Evolutionary conservation across 1,140 invertebrate genomes (phyloP).

Genomic region (Drosophila truncata): DNA sequence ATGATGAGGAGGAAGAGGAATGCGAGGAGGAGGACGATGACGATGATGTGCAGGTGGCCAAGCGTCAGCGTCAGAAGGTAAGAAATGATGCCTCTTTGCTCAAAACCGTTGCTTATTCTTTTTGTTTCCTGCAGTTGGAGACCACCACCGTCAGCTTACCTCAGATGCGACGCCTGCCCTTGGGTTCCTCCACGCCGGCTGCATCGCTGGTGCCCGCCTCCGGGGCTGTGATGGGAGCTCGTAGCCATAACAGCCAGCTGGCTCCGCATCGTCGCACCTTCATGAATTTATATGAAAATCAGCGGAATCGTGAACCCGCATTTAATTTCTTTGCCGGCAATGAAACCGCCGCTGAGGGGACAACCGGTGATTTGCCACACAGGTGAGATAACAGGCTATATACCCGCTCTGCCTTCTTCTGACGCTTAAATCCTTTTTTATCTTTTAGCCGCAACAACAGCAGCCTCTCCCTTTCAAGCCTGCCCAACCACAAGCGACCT

Average conservation of each 20-base stretch:
- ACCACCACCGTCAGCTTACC: slow-evolving; percentile 34
- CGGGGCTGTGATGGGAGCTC: slow-evolving; percentile 15
- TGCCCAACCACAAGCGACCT: slow-evolving; percentile 51
- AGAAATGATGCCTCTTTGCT: too few species aligned
- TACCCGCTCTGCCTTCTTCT: not conserved
- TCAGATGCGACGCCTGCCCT: slow-evolving; percentile 44
- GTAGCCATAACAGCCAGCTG: slow-evolving; percentile 14
- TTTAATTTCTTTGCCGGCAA: slow-evolving; percentile 61
- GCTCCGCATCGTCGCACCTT: slow-evolving; percentile 50
- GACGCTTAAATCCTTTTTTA: not conserved
- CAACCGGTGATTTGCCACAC: slow-evolving; percentile 68
- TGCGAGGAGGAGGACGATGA: slow-evolving; percentile 59
- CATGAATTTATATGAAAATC: slow-evolving; percentile 58
- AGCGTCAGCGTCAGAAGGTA: slow-evolving; percentile 45
- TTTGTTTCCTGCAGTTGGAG: slow-evolving; percentile 7
- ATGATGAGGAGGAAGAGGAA: slow-evolving; percentile 48
- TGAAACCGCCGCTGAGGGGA: slow-evolving; percentile 65
- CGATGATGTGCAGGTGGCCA: slow-evolving; percentile 33
- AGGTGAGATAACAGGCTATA: slow-evolving; percentile 37
- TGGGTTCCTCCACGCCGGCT: slow-evolving; percentile 60
- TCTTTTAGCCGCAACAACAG: slow-evolving; percentile 25
- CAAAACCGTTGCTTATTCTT: not conserved
- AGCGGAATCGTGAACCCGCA: slow-evolving; percentile 65
- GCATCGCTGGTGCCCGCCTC: slow-evolving; percentile 20
- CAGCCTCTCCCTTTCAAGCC: slow-evolving; percentile 6